Conservation (phyloP, 2,888 invertebrate species). For the Dicroscelio sp. region DNA sequence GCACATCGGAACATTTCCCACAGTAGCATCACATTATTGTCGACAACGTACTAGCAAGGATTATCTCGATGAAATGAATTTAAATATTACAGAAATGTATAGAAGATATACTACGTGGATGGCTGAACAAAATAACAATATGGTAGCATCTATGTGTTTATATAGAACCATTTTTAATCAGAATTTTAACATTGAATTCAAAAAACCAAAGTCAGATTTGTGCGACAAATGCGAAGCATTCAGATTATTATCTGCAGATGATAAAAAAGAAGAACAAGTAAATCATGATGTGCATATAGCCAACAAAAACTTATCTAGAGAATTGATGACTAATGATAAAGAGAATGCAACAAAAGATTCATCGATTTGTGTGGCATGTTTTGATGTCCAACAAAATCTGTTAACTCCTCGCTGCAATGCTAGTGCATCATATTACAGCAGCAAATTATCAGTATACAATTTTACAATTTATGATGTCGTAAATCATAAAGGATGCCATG, state of each 20-base stretch:
- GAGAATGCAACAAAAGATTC: neutral
- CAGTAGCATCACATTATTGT: neutral
- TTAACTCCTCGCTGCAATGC: slow-evolving; percentile 35
- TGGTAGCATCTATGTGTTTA: neutral
- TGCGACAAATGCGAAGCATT: slow-evolving; percentile 28
- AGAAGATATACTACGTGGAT: neutral
- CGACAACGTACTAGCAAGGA: neutral
- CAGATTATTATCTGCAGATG: neutral
- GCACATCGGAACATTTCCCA: neutral
- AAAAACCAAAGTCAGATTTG: slow-evolving; percentile 22
- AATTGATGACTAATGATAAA: slow-evolving; percentile 33
- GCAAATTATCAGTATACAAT: slow-evolving; percentile 40
- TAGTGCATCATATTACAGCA: slow-evolving; percentile 19
- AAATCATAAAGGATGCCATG: slow-evolving; percentile 61
- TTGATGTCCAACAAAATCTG: slow-evolving; percentile 40
- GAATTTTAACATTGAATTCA: neutral
- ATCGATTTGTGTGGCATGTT: slow-evolving; percentile 21
- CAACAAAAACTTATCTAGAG: neutral
- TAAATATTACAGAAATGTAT: neutral
- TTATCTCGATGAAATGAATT: neutral
- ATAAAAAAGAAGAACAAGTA: neutral
- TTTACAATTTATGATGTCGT: slow-evolving; percentile 44
- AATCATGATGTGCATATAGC: neutral
- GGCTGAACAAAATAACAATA: neutral
- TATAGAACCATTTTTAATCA: slow-evolving; percentile 12